Conservation (phyloP, 2,888 invertebrate species). For the Platerodrilus igneus region DNA sequence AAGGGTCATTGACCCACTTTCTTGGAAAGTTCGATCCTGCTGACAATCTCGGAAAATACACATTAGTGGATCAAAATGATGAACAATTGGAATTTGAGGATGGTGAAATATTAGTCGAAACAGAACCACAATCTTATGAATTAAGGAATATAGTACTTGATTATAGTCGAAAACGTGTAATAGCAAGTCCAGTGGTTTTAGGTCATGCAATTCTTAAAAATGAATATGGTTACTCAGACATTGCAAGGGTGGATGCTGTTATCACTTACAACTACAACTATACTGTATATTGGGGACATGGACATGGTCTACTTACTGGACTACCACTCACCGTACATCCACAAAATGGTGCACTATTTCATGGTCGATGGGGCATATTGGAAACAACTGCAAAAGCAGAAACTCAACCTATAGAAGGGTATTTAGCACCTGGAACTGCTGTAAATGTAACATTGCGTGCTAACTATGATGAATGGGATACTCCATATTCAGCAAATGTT, state of each 20-base stretch:
- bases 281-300: constrained; percentile 74
- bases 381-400: constrained; percentile 54
- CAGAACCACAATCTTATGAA: constrained; percentile 74
- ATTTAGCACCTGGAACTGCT: constrained; percentile 70
- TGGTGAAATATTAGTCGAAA: constrained; percentile 75
- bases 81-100: constrained; percentile 56
- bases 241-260: constrained; percentile 65
- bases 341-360: constrained; percentile 54
- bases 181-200: constrained; percentile 38
- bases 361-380: constrained; percentile 63
- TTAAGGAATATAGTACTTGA: constrained; percentile 51
- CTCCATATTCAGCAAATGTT: constrained; percentile 69
- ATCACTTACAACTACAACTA: constrained; percentile 68
- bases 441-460: constrained; percentile 76
- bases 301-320: constrained; percentile 67
- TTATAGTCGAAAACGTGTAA: constrained; percentile 45
- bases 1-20: constrained; percentile 51
- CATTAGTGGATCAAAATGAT: constrained; percentile 61
- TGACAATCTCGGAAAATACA: constrained; percentile 63
- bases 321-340: constrained; percentile 61
- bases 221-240: constrained; percentile 43
- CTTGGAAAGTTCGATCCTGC: constrained; percentile 66
- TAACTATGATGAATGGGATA: constrained; percentile 67
- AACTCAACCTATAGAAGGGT: constrained; percentile 56
- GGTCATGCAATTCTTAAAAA: constrained; percentile 49